A percentile compares a stretch with the other conserved stretches of the same genome.
Conservation (phyloP, 2,888 invertebrate species). For the Prosopocoilus inquinatus region DNA sequence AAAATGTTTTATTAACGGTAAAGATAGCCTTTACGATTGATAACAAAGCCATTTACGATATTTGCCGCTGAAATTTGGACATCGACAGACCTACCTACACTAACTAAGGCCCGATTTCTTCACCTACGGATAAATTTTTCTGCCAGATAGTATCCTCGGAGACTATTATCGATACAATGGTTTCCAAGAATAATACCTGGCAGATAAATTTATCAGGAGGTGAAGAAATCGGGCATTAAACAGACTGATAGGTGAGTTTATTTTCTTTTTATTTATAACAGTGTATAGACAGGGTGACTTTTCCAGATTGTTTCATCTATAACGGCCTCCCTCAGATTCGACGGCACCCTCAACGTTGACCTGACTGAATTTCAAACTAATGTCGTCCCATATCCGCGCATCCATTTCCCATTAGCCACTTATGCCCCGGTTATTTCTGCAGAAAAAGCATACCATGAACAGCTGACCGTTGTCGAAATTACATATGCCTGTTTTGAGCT, state of each 20-base stretch:
- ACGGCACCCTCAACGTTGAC: constrained; percentile 90
- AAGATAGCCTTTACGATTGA: constrained; percentile 95
- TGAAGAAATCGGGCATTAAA: no score
- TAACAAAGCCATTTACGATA: constrained; percentile 85
- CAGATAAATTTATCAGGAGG: no score
- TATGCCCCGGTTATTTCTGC: constrained; percentile 91
- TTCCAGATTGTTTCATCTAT: constrained; percentile 88
- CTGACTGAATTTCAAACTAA: constrained; percentile 93
- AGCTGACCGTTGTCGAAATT: constrained; percentile 86
- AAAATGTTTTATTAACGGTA: no score
- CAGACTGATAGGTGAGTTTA: constrained; percentile 67
- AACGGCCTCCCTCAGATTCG: constrained; percentile 88
- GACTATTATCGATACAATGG: no score
- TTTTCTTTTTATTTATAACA: not conserved
- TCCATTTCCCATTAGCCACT: constrained; percentile 90
- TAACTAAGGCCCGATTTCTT: no score
- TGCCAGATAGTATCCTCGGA: no score
- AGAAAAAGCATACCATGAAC: constrained; percentile 92
- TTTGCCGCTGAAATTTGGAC: constrained; percentile 82
- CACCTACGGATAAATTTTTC: no score
- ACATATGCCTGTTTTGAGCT: constrained; percentile 96
- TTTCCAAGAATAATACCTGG: no score
- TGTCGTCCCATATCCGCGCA: constrained; percentile 91
- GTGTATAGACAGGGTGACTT: not conserved
- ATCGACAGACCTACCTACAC: constrained; percentile 84